Percentiles rank a stretch among this genome's conserved stretches.
These are phyloP conservation scores for Petrolisthes cinctipes DNA, from an alignment of 2,888 invertebrate genomes.

Conservation along the genomic window DNA sequence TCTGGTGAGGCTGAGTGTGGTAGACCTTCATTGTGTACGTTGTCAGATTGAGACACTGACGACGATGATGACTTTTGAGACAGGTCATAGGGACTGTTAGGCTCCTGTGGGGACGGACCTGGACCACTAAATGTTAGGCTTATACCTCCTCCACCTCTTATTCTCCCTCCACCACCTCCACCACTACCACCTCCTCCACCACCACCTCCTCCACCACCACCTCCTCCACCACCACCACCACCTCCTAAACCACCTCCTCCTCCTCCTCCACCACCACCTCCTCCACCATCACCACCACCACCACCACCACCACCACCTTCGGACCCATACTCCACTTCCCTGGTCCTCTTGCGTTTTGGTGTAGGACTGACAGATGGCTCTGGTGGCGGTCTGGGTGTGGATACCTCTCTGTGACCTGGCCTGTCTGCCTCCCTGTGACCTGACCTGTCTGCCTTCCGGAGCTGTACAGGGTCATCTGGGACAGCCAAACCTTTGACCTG, in stretches of 20 bases:
- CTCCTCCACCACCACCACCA: not conserved
- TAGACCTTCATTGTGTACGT: slow-evolving; percentile 50
- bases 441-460: slow-evolving; percentile 49
- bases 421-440: not conserved
- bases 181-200: not conserved
- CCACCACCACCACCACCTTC: slow-evolving; percentile 28
- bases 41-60: slow-evolving; percentile 62
- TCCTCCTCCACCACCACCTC: not conserved
- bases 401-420: slow-evolving; percentile 34
- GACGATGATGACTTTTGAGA: slow-evolving; percentile 63
- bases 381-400: slow-evolving; percentile 59
- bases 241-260: not conserved
- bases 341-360: slow-evolving; percentile 56
- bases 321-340: slow-evolving; percentile 49
- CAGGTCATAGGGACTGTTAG: slow-evolving; percentile 64
- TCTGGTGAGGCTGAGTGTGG: slow-evolving; percentile 59
- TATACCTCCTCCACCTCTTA: not conserved
- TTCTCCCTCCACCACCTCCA: not conserved
- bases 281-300: not conserved
- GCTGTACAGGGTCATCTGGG: slow-evolving; percentile 60
- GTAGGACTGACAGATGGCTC: slow-evolving; percentile 60
- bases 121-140: slow-evolving; percentile 41
- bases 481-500: slow-evolving; percentile 65
- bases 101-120: slow-evolving; percentile 58
- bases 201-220: not conserved